Evolutionary conservation across 2,797 vertebrate species (phyloP), one percentile per base, ranked within the genome.

Genomic region (Pseudomugil tenellus): DNA sequence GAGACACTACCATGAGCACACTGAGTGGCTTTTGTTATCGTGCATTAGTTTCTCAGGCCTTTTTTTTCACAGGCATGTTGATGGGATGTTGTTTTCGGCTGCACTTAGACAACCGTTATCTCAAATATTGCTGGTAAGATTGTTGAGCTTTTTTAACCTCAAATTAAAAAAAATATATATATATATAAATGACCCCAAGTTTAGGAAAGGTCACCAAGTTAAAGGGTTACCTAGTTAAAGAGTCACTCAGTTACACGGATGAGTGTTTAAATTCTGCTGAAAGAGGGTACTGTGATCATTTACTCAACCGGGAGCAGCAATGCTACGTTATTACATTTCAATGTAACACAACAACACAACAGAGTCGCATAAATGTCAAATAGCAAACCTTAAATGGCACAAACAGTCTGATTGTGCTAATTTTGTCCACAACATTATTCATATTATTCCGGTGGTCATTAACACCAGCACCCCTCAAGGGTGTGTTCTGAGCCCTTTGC

Each of bases 161-260:
- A 41, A 23, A 46, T 13, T 19, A 43, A n/a, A 16, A 7, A 2
- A 16, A 58, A 14, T n/a, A n/a, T n/a, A n/a, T n/a, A n/a, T n/a
- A 12, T 3, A 37, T 1, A 16, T 3, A 39, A 14, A 11, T 12
- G 19, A 31, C 6, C 31, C 37, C n/a, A 9, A 28, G 2, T 37
- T 63, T 4, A 1, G 34, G 6, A 32, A 51, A 4, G 25, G 7
- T 39, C 9, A 6, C 43, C 17, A 17, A 1, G 51, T 63, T 69
- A 69, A 64, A 70, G 25, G 52, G 29, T 76, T 23, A 66, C 28
- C 39, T 17, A 53, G 34, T 52, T 25, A 69, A 64, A 70, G 25
- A 57, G 29, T 76, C 28, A 66, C 28, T 49, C 21, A 53, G 34
- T 52, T 25, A 48, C 29, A 41, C 12, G 49, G 19, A 48, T 13